Conservation (phyloP, 2,888 invertebrate genomes). For the Tineola bisselliella region DNA sequence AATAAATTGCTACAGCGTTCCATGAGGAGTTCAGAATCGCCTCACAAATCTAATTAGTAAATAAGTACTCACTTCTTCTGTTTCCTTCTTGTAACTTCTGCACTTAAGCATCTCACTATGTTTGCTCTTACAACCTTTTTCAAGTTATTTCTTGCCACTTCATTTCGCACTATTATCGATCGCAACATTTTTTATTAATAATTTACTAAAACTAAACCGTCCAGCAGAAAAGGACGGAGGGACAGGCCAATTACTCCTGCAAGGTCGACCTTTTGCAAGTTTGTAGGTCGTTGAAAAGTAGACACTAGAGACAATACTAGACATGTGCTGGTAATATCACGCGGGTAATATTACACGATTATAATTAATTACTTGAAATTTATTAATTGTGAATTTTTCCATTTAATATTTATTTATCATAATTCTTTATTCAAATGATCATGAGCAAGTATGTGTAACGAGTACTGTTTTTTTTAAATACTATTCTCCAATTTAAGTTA, state of each 20-base stretch:
- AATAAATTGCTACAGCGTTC: neutral
- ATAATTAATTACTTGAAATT: neutral
- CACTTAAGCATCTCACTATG: conserved; percentile 68
- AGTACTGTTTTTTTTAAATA: too few species aligned
- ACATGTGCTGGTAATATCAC: conserved; percentile 12
- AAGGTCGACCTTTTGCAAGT: conserved; percentile 54
- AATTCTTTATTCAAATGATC: too few species aligned
- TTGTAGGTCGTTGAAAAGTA: conserved; percentile 46
- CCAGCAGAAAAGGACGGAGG: conserved; percentile 54
- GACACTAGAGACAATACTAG: neutral
- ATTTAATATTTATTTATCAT: too few species aligned
- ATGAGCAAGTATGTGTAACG: too few species aligned
- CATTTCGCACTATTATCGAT: conserved; percentile 76
- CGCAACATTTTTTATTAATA: conserved; percentile 72
- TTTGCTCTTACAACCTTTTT: conserved; percentile 69
- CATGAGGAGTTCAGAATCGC: neutral
- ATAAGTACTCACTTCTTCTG: conserved; percentile 63
- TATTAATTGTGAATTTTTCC: too few species aligned
- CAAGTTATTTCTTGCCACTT: conserved; percentile 71
- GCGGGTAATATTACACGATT: neutral
- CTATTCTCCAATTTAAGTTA: too few species aligned
- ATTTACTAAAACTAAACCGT: conserved; percentile 38
- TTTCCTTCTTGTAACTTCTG: conserved; percentile 71
- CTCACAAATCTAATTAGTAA: conserved; percentile 8
- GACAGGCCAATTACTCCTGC: conserved; percentile 29